These are phyloP conservation scores for Eupristina koningsbergeri DNA, from an alignment of 1,140 invertebrate species.

Conservation along the genomic window DNA sequence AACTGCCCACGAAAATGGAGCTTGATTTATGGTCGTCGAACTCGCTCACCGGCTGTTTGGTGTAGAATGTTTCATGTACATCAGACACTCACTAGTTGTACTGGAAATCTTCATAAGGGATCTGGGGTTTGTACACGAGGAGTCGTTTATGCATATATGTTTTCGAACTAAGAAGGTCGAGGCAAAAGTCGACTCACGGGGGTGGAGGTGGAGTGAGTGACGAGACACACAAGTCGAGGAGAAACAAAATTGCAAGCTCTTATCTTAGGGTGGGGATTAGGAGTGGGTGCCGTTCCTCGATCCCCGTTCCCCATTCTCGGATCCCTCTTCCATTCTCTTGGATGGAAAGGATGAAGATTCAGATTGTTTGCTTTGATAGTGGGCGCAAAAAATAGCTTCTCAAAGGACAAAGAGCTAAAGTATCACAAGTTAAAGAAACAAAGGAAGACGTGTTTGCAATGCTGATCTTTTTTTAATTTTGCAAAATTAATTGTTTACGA, in stretches of 20 bases:
- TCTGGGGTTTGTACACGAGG: neutral
- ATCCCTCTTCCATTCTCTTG: too few species aligned
- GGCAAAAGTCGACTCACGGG: neutral
- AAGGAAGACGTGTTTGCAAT: too few species aligned
- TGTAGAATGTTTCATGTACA: too few species aligned
- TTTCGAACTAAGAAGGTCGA: neutral
- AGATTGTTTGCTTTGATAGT: neutral
- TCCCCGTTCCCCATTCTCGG: neutral
- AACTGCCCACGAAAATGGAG: too few species aligned
- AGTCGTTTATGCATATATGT: too few species aligned
- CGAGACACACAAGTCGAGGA: neutral
- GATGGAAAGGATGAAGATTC: too few species aligned
- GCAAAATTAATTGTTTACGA: too few species aligned
- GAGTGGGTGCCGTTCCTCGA: neutral
- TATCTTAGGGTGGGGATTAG: slow-evolving; percentile 14
- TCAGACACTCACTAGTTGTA: too few species aligned
- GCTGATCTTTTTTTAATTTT: too few species aligned
- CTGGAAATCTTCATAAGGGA: slow-evolving; percentile 29
- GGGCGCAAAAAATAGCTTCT: neutral
- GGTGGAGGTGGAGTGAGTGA: too few species aligned
- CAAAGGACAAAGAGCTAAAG: neutral
- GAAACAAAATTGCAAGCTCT: slow-evolving; percentile 33
- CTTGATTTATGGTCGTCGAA: too few species aligned
- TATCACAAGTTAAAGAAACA: neutral
- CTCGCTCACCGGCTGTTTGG: too few species aligned